These are phyloP conservation scores for Allacma fusca DNA, from an alignment of 2,888 invertebrate species.

Conservation along the genomic window DNA sequence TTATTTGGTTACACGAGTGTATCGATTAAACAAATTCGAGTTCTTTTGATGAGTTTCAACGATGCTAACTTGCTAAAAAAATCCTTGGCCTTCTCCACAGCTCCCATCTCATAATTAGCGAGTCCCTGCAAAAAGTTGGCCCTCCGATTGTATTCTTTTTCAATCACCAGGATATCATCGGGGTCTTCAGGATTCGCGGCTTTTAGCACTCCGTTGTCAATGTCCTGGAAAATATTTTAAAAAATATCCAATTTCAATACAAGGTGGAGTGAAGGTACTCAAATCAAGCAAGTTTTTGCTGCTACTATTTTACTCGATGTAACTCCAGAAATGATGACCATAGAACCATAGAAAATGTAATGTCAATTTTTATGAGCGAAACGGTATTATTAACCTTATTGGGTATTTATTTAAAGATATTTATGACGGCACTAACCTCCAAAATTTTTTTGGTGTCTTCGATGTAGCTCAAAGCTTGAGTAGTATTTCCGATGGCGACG, in stretches of 20 bases:
- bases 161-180: slow-evolving; percentile 52
- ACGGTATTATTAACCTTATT: too few relatives aligned
- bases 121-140: slow-evolving; percentile 57
- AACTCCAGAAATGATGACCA: too few relatives aligned
- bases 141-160: slow-evolving; percentile 49
- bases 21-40: too few relatives aligned
- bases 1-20: too few relatives aligned
- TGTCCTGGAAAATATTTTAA: background rate
- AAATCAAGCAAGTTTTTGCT: too few relatives aligned
- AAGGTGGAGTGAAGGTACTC: too few relatives aligned
- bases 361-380: too few relatives aligned
- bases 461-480: slow-evolving; percentile 56
- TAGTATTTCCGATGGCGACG: slow-evolving; percentile 54
- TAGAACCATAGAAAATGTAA: slow-evolving; percentile 1
- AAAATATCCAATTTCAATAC: background rate
- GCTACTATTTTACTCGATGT: too few relatives aligned
- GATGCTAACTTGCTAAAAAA: slow-evolving; percentile 53
- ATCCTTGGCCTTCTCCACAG: slow-evolving; percentile 46
- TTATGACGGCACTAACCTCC: slow-evolving; percentile 18
- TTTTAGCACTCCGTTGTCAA: slow-evolving; percentile 48
- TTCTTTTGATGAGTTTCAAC: too few relatives aligned
- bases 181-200: slow-evolving; percentile 52
- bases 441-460: slow-evolving; percentile 55
- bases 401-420: too few relatives aligned
- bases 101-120: slow-evolving; percentile 56